Evolutionary conservation across 2,113 vertebrate species (phyloP), one percentile per base, ranked within the genome.

Genomic region (Tor tambroides): DNA sequence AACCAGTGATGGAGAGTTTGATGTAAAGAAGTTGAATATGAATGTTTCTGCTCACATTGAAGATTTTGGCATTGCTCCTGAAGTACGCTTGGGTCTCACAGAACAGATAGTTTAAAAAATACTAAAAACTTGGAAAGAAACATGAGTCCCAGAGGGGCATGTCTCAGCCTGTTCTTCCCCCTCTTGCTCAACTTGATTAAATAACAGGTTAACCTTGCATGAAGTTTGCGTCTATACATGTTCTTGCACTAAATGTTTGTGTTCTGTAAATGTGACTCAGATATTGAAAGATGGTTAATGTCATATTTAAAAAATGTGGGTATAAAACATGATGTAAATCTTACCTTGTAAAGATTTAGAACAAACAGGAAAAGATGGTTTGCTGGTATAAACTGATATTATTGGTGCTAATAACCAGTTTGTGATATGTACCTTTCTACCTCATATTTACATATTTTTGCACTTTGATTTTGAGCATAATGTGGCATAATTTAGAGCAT

Each of bases 161-260:
- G 71, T 43, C 63, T 38, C 79, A 87, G 72, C 81, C 38, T 76
- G 74, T 61, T 19, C 15, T 56, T 69, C n/a, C 32, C 17, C 2
- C 26, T 67, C 21, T 87, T 88, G 85, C 81, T 49, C 30, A 83
- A 80, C 30, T 59, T n/a, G n/a, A n/a, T n/a, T n/a, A n/a, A n/a
- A n/a, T n/a, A n/a, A n/a, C n/a, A n/a, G n/a, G n/a, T n/a, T n/a
- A n/a, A n/a, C n/a, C n/a, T n/a, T n/a, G n/a, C n/a, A n/a, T 35
- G 65, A n/a, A 83, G 41, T 38, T 6, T 71, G 49, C 8, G 28
- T 65, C 17, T 17, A 86, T 43, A 17, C 3, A 28, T 75, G 19
- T 30, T 41, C n/a, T 59, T 84, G 83, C 5, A 26, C 14, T 12
- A 76, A 43, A 69, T 65, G 41, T 2, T 49, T 6, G 15, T 28